These are phyloP conservation scores for Euwallacea fornicatus DNA, from an alignment of 1,140 invertebrate species.

Conservation along the genomic window DNA sequence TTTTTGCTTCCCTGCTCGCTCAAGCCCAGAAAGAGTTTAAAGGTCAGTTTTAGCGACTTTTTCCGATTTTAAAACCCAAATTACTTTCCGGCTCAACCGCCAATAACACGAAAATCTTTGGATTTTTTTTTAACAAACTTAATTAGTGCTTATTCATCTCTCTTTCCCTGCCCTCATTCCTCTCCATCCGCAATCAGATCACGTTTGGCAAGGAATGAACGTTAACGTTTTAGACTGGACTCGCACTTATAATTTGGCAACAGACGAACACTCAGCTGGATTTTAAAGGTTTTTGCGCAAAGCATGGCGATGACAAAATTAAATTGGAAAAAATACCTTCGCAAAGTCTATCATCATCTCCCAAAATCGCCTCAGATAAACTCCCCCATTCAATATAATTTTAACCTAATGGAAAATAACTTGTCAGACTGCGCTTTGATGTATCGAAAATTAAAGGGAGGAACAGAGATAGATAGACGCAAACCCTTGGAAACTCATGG, in stretches of 20 bases:
- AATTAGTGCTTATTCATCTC: slow-evolving; percentile 16
- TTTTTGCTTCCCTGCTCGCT: slow-evolving; percentile 64
- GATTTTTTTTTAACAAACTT: neutral
- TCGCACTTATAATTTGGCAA: slow-evolving; percentile 23
- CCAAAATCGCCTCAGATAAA: neutral
- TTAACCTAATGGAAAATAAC: slow-evolving; percentile 35
- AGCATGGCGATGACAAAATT: too few relatives aligned
- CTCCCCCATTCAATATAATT: slow-evolving; percentile 19
- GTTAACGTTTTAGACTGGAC: slow-evolving; percentile 13
- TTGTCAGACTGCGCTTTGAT: slow-evolving; percentile 32
- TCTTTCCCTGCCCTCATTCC: slow-evolving; percentile 21
- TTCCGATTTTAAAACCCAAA: neutral
- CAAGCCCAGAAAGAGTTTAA: slow-evolving; percentile 64
- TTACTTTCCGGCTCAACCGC: too few relatives aligned
- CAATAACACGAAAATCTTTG: too few relatives aligned
- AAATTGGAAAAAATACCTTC: too few relatives aligned
- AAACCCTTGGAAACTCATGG: slow-evolving; percentile 25
- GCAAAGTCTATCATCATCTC: neutral
- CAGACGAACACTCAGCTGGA: slow-evolving; percentile 18
- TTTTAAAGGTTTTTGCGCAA: slow-evolving; percentile 1
- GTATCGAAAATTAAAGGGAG: slow-evolving; percentile 32
- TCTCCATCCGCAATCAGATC: slow-evolving; percentile 15
- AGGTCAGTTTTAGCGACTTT: slow-evolving; percentile 49
- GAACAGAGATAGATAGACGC: slow-evolving; percentile 29
- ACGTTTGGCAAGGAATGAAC: slow-evolving; percentile 30